Evolutionary conservation across 2,888 invertebrate genomes (phyloP), one percentile per base, ranked within the genome.

Genomic region (Volucella inflata): DNA sequence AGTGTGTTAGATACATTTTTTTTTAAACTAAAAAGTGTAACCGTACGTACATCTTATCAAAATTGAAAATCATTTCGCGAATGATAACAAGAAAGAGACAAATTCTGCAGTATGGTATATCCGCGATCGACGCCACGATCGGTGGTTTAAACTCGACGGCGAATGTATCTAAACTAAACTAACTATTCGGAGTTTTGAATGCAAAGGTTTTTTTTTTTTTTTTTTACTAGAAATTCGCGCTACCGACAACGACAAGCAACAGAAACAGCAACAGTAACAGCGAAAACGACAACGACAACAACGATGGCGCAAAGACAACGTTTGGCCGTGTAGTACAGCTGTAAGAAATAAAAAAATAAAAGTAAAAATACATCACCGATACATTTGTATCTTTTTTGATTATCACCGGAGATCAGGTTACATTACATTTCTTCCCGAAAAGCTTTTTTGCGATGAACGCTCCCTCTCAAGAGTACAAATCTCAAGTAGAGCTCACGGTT

Each of bases 91-190:
- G 50, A 36, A 48, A 55, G 55, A 9, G 40, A 40, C n/a, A 59
- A 72, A n/a, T 8, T 11, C 21, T 59, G 14, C 50, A 46, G 38
- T 44, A n/a, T 55, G 40, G 38, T 44, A n/a, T 55, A 57, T 51
- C 36, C 71, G 60, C 55, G 71, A 44, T 65, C 75, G 65, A 46
- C 68, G 68, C 50, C 51, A 77, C 68, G 79, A 67, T 67, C 79
- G 71, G 68, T 72, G 85, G 77, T 81, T 81, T 85, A 30, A 77
- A 81, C 85, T 81, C 85, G 81, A 81, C 85, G 81, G 64, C 85
- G 85, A 81, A 81, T 85, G 68, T 85, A 70, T 81, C 85, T 77
- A 85, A 85, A 85, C 85, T 85, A 85, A 85, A 85, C 85, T 80
- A 85, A 85, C 85, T 81, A 81, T 72, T 76, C 68, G 76, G 72